Base-by-base conservation (phyloP, 2,113 vertebrate species). In the Dicentrarchus labrax region DNA sequence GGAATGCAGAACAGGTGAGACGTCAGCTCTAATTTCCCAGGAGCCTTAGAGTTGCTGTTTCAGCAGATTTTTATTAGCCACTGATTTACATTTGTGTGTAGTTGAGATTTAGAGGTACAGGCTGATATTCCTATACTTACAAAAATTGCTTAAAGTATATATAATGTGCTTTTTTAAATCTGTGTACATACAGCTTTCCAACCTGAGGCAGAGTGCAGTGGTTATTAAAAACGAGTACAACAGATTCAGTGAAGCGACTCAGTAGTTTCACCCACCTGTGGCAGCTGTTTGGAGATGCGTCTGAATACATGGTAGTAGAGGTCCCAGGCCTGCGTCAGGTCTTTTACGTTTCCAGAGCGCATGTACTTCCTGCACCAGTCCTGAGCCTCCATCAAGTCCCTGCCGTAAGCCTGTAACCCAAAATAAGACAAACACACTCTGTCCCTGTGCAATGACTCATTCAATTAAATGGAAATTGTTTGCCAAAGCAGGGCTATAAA, bases 301-400 rank as follows among this genome's bases (percentile, higher is more conserved):
- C 98, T 94, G 95, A 99, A 99, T 36, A 99, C 98, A 0, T 99
- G 98, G 68, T 99, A 99, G 86, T 99, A 99, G 68, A 99, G 97
- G 82, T 99, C 98, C 98, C 98, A 99, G 71, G 98, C 98, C 86
- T 99, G 98, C 0, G 98, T 99, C 75, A 99, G 95, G 92, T 99
- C 98, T 92, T 99, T 99, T 54, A 99, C 98, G 0, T 99, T 99
- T 54, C 98, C 98, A 0, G 98, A 99, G 47, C 98, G 98, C 98
- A 99, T 99, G 91, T 99, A 99, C 88, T 99, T 99, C 86, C 98
- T 94, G 91, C 98, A 99, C 98, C 98, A 99, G 65, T 99, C 98
- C 61, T 99, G 98, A 50, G 98, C 98, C 95, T 99, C 98, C 98
- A 99, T 99, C 66, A 99, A 91, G 86, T 99, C 98, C 88, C 98